Percentiles rank a stretch among this genome's conserved stretches.
phyloP scores from a whole-genome alignment of 2,797 vertebrate species.

The Spondyliosoma cantharus region DNA sequence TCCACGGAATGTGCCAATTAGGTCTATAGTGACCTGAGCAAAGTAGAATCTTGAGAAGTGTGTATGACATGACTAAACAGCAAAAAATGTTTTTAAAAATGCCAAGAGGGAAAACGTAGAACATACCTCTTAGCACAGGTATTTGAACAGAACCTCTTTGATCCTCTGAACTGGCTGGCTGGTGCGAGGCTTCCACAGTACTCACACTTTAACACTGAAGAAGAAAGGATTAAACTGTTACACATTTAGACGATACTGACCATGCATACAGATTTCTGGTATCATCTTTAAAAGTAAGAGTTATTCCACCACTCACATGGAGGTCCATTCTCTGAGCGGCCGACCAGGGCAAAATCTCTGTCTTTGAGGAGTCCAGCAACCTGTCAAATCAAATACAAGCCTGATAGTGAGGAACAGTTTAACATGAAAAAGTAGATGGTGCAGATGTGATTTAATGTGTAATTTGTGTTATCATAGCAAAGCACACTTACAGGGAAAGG shows the following conservation, averaged over 20 bases:
- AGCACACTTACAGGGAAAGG: constrained; percentile 92
- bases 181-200: constrained; percentile 95
- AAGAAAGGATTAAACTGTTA: background rate
- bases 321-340: constrained; percentile 76
- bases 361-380: constrained; percentile 86
- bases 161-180: constrained; percentile 93
- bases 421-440: background rate
- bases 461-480: background rate
- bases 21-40: background rate
- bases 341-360: constrained; percentile 80
- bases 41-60: background rate
- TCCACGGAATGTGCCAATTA: background rate
- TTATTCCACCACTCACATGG: constrained; percentile 69
- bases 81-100: background rate
- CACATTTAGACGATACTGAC: background rate
- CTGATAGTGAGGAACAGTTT: background rate
- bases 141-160: constrained; percentile 98
- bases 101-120: background rate
- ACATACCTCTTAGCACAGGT: constrained; percentile 95
- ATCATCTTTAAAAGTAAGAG: background rate
- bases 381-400: constrained; percentile 67
- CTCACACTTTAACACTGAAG: constrained; percentile 92
- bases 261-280: background rate
- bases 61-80: background rate
- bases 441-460: constrained; percentile 2